Base-by-base conservation (phyloP, 1,140 invertebrate species). In the Contarinia nasturtii region DNA sequence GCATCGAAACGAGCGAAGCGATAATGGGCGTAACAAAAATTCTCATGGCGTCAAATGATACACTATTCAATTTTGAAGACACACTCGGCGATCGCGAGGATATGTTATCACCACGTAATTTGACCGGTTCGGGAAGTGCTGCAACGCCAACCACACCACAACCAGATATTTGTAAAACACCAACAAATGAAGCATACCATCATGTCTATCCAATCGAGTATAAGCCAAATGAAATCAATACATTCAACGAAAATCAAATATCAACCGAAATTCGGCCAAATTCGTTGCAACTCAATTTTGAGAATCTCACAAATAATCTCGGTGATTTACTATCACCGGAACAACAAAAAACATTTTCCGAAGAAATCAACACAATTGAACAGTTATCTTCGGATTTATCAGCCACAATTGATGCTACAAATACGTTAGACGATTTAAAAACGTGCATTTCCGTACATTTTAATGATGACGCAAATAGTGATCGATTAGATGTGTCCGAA, bases 21-120 rank as follows among this genome's bases (percentile, higher is more conserved):
- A 37, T 47, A 22, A 44, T 50, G 41, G 45, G 45, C 3, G 45
- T 50, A 10, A 41, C 45, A 15, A 50, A 50, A 38, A 38, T 40
- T 22, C 22, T 50, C 14, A 50, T 50, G 49, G 45, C 49, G 2
- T 50, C 49, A 36, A 50, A 50, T 44, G 49, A 50, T 37, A 50
- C 49, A 11, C 19, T 50, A 2, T 50, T 50, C 20, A 50, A 50
- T 44, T 50, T 50, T 42, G 49, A 50, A 47, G 49, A 50, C 44
- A 47, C 45, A 7, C 34, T 50, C n/a, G 45, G 45, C 22, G 48
- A 49, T 12, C 38, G 15, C 2, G 41, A 46, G 8, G 49, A 50
- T 37, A n/a, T 37, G 2, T 36, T 47, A 21, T 50, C 49, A 27
- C 49, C 49, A 11, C 15, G 49, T 18, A 37, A 33, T n/a, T n/a